Conservation (phyloP, 2,888 invertebrate species). For the Liopterus haemorrhoidalis region DNA sequence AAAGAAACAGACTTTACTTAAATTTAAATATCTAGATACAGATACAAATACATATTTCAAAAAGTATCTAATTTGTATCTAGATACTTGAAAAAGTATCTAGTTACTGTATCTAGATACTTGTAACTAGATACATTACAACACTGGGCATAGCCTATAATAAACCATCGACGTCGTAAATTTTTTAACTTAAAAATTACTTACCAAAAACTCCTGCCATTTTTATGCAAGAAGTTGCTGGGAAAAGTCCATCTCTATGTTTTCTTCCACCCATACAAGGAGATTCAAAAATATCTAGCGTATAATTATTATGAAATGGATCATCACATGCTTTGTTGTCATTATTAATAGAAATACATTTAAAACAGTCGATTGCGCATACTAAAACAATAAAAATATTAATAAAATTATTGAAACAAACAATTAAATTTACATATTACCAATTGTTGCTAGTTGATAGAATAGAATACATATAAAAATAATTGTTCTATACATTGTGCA, state of each 20-base stretch:
- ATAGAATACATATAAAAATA: too few species aligned
- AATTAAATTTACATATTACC: constrained; percentile 20
- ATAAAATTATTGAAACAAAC: too few species aligned
- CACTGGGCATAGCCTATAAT: constrained; percentile 9
- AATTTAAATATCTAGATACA: too few species aligned
- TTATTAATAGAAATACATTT: constrained; percentile 92
- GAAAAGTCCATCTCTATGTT: constrained; percentile 86
- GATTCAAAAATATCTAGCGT: constrained; percentile 76
- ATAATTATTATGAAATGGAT: constrained; percentile 91
- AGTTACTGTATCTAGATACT: too few species aligned
- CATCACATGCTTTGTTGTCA: constrained; percentile 82
- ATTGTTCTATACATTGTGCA: too few species aligned
- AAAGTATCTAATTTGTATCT: too few species aligned
- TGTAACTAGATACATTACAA: too few species aligned
- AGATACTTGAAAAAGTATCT: too few species aligned
- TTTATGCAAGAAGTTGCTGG: constrained; percentile 97
- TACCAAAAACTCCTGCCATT: constrained; percentile 86
- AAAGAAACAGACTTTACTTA: too few species aligned
- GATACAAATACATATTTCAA: too few species aligned
- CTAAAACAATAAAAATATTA: constrained; percentile 41
- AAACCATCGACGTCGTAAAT: not conserved
- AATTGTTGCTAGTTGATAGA: too few species aligned
- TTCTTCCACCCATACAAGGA: constrained; percentile 91
- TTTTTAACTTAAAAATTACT: constrained; percentile 33
- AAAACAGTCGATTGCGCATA: constrained; percentile 83